phyloP scores from a whole-genome alignment of 1,140 invertebrate genomes.

The Hylaeus volcanicus region DNA sequence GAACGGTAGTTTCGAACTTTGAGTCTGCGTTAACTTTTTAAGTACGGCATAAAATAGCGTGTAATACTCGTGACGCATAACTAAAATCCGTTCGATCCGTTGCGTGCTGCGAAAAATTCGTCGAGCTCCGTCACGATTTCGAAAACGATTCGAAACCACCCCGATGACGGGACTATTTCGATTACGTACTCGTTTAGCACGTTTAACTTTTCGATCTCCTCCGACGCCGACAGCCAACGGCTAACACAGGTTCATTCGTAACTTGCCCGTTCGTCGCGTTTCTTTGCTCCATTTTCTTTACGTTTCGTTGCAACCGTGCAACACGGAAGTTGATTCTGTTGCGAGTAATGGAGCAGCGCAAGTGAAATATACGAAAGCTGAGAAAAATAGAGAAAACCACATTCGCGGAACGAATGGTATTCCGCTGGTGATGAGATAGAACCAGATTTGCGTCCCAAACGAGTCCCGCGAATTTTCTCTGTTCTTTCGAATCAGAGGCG shows the following conservation, averaged over 20 bases:
- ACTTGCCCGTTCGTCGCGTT: not conserved
- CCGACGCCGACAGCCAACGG: too few species aligned
- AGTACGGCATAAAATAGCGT: not conserved
- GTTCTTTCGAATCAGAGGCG: not conserved
- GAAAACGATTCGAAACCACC: too few species aligned
- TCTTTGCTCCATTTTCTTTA: not conserved
- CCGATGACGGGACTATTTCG: too few species aligned
- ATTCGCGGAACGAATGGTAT: not conserved
- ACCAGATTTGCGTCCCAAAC: slow-evolving; percentile 4
- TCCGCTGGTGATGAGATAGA: not conserved
- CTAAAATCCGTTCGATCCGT: not conserved
- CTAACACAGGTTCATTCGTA: too few species aligned
- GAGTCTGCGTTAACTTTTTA: slow-evolving; percentile 12
- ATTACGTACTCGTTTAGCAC: too few species aligned
- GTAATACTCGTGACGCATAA: not conserved
- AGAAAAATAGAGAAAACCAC: not conserved
- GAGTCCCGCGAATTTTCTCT: not conserved
- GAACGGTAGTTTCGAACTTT: not conserved
- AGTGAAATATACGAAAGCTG: not conserved
- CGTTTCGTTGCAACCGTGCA: not conserved
- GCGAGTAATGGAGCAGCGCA: not conserved
- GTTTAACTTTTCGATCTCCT: too few species aligned
- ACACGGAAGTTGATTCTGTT: slow-evolving; percentile 2
- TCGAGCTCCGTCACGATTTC: not conserved
- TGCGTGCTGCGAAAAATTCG: not conserved